These are phyloP conservation scores for Euphonia xanthogaster DNA, from an alignment of 2,797 vertebrate species.

Conservation along the genomic window DNA sequence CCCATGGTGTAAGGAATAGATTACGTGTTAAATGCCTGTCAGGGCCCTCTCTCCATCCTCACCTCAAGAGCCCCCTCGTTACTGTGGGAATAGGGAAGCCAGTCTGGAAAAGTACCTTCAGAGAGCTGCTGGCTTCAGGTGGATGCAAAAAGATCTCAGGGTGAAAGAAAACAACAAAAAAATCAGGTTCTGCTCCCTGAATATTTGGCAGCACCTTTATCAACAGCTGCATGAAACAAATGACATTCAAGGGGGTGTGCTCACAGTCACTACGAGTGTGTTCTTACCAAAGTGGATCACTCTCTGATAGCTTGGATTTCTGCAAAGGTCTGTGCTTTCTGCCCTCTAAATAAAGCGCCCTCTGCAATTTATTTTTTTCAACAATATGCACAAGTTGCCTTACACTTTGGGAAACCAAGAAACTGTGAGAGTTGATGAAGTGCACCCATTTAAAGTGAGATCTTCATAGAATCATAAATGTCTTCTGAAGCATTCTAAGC, in stretches of 20 bases:
- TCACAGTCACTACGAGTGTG: neutral
- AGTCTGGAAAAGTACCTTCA: neutral
- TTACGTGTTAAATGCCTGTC: conserved; percentile 71
- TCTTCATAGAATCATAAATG: neutral
- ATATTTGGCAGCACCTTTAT: neutral
- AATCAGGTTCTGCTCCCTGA: neutral
- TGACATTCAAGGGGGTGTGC: fast-evolving
- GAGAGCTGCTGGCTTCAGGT: neutral
- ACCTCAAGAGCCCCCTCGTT: neutral
- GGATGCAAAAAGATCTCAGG: neutral
- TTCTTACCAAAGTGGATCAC: neutral
- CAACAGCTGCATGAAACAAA: neutral
- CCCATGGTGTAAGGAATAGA: conserved; percentile 54
- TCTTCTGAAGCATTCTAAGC: neutral
- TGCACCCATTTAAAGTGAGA: neutral
- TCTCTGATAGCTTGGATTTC: neutral
- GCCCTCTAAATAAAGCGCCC: neutral
- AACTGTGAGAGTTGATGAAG: neutral
- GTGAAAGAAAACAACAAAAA: neutral
- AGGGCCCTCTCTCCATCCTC: neutral
- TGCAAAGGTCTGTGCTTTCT: neutral
- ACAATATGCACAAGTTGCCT: neutral
- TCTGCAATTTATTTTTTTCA: neutral
- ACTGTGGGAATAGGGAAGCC: no score
- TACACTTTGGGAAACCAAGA: neutral